A percentile compares a stretch with the other conserved stretches of the same genome.
Evolutionary conservation across 2,113 vertebrate genomes (phyloP).

Genomic region (Ahaetulla prasina): DNA sequence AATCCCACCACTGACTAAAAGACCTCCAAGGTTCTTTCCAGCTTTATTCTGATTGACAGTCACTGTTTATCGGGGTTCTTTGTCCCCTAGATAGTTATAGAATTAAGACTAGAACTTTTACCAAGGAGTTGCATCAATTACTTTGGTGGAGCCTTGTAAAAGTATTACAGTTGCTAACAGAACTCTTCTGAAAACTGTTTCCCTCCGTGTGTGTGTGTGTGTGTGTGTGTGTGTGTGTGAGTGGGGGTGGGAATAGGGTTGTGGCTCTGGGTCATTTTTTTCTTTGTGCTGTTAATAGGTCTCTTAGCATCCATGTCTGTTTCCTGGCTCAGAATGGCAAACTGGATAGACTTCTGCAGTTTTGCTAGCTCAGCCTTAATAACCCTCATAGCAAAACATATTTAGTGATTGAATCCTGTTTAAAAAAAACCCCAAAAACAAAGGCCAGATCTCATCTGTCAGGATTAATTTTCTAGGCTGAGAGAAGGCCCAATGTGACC

Average conservation of each 20-base stretch:
- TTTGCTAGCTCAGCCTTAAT: not conserved
- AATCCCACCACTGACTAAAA: too few species aligned
- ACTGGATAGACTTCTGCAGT: not conserved
- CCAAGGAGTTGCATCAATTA: not conserved
- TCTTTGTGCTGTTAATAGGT: not conserved
- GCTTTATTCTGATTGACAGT: not conserved
- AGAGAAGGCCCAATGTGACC: conserved; percentile 36
- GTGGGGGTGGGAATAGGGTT: not conserved
- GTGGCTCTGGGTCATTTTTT: not conserved
- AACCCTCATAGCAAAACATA: not conserved
- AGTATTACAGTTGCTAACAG: not conserved
- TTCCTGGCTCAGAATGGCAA: not conserved
- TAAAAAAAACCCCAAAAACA: conserved; percentile 13
- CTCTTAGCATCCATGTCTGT: not conserved
- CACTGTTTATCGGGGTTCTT: not conserved
- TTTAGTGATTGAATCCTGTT: not conserved
- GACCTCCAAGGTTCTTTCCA: too few species aligned
- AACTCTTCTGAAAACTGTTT: not conserved
- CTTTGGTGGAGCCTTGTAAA: not conserved
- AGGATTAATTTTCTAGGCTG: conserved; percentile 49
- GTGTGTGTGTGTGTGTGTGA: not conserved
- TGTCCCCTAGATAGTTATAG: not conserved
- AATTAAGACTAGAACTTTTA: not conserved
- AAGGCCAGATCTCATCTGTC: conserved; percentile 37
- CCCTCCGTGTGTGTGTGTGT: not conserved